A percentile compares a stretch with the other conserved stretches of the same genome.
Evolutionary conservation across 1,140 invertebrate genomes (phyloP).

Genomic region (Ceratina japonica): DNA sequence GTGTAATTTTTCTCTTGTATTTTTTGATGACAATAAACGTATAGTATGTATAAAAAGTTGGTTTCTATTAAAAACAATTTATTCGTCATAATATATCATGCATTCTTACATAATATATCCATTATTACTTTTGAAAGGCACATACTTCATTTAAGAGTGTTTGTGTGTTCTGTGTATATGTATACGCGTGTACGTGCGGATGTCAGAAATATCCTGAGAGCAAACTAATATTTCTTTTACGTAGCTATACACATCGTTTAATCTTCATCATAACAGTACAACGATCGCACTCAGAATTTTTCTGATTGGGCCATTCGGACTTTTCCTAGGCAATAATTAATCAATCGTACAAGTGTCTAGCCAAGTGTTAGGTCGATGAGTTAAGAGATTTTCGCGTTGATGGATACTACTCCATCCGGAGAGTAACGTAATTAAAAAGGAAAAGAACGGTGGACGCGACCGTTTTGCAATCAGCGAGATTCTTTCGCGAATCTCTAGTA

Average conservation of each 20-base stretch:
- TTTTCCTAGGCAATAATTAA: slow-evolving; percentile 40
- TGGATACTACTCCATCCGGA: not conserved
- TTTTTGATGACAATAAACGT: slow-evolving; percentile 44
- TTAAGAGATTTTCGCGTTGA: slow-evolving; percentile 27
- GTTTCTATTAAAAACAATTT: slow-evolving; percentile 78
- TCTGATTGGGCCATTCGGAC: slow-evolving; percentile 31
- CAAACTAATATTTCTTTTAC: slow-evolving; percentile 3
- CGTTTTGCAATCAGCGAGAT: not conserved
- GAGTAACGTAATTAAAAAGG: not conserved
- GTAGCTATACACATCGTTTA: slow-evolving; percentile 42
- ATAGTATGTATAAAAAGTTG: slow-evolving; percentile 7
- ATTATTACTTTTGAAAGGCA: slow-evolving; percentile 79
- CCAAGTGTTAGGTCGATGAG: slow-evolving; percentile 30
- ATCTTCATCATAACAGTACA: slow-evolving; percentile 19
- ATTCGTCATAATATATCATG: slow-evolving; percentile 77
- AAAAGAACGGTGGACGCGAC: not conserved
- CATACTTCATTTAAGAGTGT: slow-evolving; percentile 73
- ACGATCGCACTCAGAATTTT: slow-evolving; percentile 42
- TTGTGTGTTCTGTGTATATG: not conserved
- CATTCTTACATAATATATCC: slow-evolving; percentile 75
- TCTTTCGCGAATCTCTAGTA: not conserved
- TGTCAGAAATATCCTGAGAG: slow-evolving; percentile 48
- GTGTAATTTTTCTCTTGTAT: slow-evolving; percentile 17
- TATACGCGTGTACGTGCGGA: not conserved
- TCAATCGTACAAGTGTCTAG: slow-evolving; percentile 51